Base-by-base conservation (phyloP, 2,113 vertebrate genomes). In the Theristicus caerulescens region DNA sequence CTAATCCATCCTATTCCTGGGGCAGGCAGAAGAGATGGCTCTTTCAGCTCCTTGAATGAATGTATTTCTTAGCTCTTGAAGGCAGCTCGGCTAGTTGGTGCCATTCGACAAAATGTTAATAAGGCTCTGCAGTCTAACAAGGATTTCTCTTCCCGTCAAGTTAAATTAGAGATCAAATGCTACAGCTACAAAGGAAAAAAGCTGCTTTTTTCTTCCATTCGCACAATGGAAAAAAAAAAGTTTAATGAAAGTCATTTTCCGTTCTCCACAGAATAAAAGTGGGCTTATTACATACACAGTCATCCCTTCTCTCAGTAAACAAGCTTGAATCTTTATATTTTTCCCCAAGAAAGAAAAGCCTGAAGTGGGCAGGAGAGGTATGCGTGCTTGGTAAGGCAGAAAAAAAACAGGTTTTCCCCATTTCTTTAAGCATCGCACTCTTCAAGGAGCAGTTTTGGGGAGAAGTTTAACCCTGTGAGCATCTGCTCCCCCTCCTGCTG, bases 161-260 rank as follows among this genome's bases (percentile, higher is more conserved):
- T 93, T 76, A 61, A 93, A 94, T 77, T 38, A 95, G 84, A 88
- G 91, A 95, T 93, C 95, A 94, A 78, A 95, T 67, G 51, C 78
- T 44, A 16, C 84, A 69, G 78, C 87, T 65, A 71, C 90, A 62
- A 94, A 86, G 59, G 57, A 36, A 52, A 54, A 34, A 38, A 74
- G 25, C 51, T 61, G 26, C 31, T 82, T 81, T 92, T 66, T 52
- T 14, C 66, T 77, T 62, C 62, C 47, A 5, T 44, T 88, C 11
- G 0, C 13, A 62, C 72, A 93, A 73, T 40, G 54, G 13, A 15
- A 27, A 38, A 32, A 20, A 65, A 70, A 26, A 76, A 67, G 34
- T 69, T 77, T 76, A 64, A 91, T 81, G 90, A 59, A 93, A 88
- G 64, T 69, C 38, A 82, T 78, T 73, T 64, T 93, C 58, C 65